A percentile compares a stretch with the other conserved stretches of the same genome.
Conservation (phyloP, 1,140 invertebrate genomes). For the Glossosoma conforme region DNA sequence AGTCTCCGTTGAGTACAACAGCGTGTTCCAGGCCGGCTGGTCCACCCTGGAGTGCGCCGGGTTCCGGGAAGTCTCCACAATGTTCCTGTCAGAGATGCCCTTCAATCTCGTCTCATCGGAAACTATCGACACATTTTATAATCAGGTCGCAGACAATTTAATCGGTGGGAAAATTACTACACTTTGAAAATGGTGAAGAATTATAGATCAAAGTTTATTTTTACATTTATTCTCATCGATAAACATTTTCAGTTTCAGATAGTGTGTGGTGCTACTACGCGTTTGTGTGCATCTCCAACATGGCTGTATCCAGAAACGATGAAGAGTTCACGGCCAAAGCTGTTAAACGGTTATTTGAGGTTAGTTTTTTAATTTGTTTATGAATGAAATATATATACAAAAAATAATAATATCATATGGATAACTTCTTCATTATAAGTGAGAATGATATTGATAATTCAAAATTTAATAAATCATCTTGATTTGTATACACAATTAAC, state of each 20-base stretch:
- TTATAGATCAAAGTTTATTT: too few relatives aligned
- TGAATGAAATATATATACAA: too few relatives aligned
- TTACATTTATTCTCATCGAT: constrained; percentile 1
- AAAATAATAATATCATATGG: too few relatives aligned
- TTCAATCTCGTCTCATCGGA: constrained; percentile 13
- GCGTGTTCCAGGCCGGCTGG: constrained; percentile 23
- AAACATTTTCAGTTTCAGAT: constrained; percentile 27
- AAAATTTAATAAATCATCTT: too few relatives aligned
- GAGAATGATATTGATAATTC: too few relatives aligned
- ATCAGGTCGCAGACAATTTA: constrained; percentile 10
- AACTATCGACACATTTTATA: constrained; percentile 6
- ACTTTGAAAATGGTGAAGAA: too few relatives aligned
- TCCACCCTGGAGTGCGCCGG: constrained; percentile 21
- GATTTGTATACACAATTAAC: too few relatives aligned
- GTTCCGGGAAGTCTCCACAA: constrained; percentile 15
- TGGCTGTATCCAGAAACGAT: constrained; percentile 21
- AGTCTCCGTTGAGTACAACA: constrained; percentile 21
- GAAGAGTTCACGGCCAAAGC: constrained; percentile 15
- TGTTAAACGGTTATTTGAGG: constrained; percentile 21
- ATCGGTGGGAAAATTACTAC: constrained; percentile 11
- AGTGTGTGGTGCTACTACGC: constrained; percentile 28
- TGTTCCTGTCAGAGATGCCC: constrained; percentile 28
- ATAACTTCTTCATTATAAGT: too few relatives aligned
- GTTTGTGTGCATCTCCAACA: constrained; percentile 25
- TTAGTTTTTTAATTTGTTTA: too few relatives aligned